Percentiles rank a stretch among this genome's conserved stretches.
Evolutionary conservation across 2,888 invertebrate genomes (phyloP).

Genomic region (Hirudinaria manillensis): DNA sequence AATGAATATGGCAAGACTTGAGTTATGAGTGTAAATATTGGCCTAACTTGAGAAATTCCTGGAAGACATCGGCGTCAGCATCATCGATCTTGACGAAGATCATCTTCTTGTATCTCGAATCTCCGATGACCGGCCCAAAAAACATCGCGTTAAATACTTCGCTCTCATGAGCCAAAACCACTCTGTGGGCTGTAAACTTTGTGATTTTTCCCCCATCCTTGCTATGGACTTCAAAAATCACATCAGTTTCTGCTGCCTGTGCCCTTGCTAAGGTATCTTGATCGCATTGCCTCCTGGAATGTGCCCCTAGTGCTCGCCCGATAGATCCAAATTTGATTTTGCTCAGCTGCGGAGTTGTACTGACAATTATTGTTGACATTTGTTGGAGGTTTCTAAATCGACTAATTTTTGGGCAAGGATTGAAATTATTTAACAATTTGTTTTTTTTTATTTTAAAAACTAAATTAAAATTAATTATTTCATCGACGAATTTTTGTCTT

Average conservation of each 20-base stretch:
- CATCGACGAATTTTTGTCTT: no score
- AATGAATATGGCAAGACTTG: no score
- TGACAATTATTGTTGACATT: no score
- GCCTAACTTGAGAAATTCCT: conserved; percentile 22
- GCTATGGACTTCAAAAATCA: neutral
- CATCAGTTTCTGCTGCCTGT: conserved; percentile 8
- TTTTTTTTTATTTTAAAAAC: no score
- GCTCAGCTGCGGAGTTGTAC: no score
- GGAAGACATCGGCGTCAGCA: neutral
- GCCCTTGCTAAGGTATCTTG: neutral
- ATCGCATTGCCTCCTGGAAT: no score
- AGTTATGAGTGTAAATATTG: neutral
- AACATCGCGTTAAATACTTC: conserved; percentile 23
- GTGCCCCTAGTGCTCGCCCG: no score
- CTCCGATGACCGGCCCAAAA: neutral
- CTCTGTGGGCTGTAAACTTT: conserved; percentile 11
- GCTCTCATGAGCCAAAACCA: conserved; percentile 10
- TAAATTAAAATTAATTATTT: no score
- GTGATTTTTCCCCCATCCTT: neutral
- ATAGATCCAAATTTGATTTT: no score
- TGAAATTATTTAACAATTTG: no score
- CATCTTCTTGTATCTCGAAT: conserved; percentile 12
- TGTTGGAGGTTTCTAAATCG: no score
- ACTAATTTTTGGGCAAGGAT: no score
- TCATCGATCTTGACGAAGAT: conserved; percentile 15